Evolutionary conservation across 2,888 invertebrate genomes (phyloP).

Genomic region (Timema cristinae): DNA sequence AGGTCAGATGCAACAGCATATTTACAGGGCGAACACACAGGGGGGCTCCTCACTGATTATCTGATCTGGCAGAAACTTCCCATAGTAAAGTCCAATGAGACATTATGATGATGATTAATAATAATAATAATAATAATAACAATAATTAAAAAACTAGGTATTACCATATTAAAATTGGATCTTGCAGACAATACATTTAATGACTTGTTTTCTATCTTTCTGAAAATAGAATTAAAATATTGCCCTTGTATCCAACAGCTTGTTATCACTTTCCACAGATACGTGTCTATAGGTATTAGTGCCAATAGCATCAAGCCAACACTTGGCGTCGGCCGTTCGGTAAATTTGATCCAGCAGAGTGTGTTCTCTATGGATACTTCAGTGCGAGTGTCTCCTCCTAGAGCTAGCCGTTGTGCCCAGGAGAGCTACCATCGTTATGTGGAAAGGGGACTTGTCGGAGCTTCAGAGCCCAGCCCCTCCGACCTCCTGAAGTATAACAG

Average conservation of each 20-base stretch:
- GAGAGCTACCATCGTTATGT: slow-evolving; percentile 70
- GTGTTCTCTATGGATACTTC: slow-evolving; percentile 62
- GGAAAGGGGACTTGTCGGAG: slow-evolving; percentile 51
- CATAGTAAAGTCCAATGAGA: too few relatives aligned
- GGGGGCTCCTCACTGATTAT: too few relatives aligned
- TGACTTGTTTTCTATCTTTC: too few relatives aligned
- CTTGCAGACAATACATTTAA: too few relatives aligned
- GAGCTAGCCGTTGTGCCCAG: slow-evolving; percentile 56
- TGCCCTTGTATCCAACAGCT: neutral
- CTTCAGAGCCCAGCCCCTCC: slow-evolving; percentile 45
- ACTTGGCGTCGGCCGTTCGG: slow-evolving; percentile 43
- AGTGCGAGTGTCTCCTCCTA: slow-evolving; percentile 53
- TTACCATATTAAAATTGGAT: too few relatives aligned
- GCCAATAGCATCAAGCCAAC: slow-evolving; percentile 54
- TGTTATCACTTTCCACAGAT: slow-evolving; percentile 46
- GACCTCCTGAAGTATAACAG: slow-evolving; percentile 50
- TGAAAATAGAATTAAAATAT: too few relatives aligned
- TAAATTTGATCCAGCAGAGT: slow-evolving; percentile 57
- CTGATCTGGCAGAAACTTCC: too few relatives aligned
- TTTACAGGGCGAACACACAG: too few relatives aligned
- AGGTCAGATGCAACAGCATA: too few relatives aligned
- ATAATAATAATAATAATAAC: too few relatives aligned
- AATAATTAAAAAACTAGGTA: too few relatives aligned
- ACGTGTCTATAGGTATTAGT: slow-evolving; percentile 61
- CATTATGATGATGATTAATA: too few relatives aligned